Conservation (phyloP, 2,888 invertebrate genomes). For the Endomychus coccineus region DNA sequence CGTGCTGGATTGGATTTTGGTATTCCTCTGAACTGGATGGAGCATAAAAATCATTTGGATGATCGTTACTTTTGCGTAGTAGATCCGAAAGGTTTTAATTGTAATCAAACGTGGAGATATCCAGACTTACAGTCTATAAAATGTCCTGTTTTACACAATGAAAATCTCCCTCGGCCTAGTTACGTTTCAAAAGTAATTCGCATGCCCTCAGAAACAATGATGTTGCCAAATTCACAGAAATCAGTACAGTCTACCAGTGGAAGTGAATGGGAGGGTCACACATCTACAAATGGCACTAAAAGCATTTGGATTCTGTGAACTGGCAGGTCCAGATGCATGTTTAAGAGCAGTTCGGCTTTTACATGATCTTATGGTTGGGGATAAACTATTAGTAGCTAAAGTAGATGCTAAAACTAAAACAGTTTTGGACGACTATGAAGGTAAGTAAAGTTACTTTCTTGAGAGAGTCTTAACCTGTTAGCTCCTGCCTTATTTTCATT, state of each 20-base stretch:
- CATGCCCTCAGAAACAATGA: background rate
- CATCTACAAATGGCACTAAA: no score
- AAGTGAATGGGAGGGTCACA: no score
- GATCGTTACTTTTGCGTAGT: constrained; percentile 12
- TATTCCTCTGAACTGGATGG: constrained; percentile 6
- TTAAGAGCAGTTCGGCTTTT: constrained; percentile 87
- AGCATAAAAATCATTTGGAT: constrained; percentile 10
- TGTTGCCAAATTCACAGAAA: no score
- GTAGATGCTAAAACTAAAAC: constrained; percentile 97
- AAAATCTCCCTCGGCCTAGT: constrained; percentile 3
- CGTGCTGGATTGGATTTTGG: constrained; percentile 9
- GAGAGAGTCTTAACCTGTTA: background rate
- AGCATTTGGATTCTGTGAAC: constrained; percentile 97
- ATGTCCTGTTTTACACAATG: constrained; percentile 4
- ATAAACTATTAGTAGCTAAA: constrained; percentile 89
- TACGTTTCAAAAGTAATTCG: constrained; percentile 4
- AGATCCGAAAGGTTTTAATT: constrained; percentile 11
- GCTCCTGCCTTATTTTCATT: constrained; percentile 4
- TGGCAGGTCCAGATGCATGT: constrained; percentile 91
- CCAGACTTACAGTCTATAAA: constrained; percentile 6
- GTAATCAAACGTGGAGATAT: constrained; percentile 12
- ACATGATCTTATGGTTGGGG: constrained; percentile 87
- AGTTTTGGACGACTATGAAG: constrained; percentile 87
- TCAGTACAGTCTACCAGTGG: no score
- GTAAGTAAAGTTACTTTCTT: constrained; percentile 46